These are phyloP conservation scores for Entomobrya proxima DNA, from an alignment of 2,888 invertebrate species.

Conservation along the genomic window DNA sequence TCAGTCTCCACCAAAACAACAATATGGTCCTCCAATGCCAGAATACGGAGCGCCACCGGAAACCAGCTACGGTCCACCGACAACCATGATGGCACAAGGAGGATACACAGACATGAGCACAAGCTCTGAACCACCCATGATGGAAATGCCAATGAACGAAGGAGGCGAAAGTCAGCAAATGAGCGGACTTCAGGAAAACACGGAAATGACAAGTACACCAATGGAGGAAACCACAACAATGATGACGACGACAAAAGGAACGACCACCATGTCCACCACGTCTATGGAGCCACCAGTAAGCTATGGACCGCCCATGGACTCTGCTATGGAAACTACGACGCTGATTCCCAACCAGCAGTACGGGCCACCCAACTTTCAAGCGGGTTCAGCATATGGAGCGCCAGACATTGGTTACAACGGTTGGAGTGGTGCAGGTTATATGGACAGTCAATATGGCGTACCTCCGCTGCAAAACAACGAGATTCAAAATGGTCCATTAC, in stretches of 20 bases:
- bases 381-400: not conserved
- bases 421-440: not conserved
- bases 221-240: not conserved
- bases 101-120: constrained; percentile 16
- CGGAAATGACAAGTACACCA: not conserved
- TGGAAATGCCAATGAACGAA: not conserved
- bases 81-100: constrained; percentile 25
- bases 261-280: not conserved
- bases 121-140: not conserved
- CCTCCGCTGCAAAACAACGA: not conserved
- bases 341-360: constrained; percentile 8
- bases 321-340: not conserved
- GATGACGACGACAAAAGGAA: not conserved
- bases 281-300: not conserved
- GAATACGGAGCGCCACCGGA: constrained; percentile 15
- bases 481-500: not conserved
- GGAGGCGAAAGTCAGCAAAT: not conserved
- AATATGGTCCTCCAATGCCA: constrained; percentile 27
- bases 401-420: constrained; percentile 11
- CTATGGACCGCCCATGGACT: constrained; percentile 10
- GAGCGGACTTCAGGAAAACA: constrained; percentile 17
- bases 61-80: constrained; percentile 1
- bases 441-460: constrained; percentile 36
- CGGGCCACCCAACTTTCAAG: constrained; percentile 17
- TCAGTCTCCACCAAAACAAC: not conserved